Evolutionary conservation across 2,888 invertebrate species (phyloP).

Genomic region (Rhamphomyia laevipes): DNA sequence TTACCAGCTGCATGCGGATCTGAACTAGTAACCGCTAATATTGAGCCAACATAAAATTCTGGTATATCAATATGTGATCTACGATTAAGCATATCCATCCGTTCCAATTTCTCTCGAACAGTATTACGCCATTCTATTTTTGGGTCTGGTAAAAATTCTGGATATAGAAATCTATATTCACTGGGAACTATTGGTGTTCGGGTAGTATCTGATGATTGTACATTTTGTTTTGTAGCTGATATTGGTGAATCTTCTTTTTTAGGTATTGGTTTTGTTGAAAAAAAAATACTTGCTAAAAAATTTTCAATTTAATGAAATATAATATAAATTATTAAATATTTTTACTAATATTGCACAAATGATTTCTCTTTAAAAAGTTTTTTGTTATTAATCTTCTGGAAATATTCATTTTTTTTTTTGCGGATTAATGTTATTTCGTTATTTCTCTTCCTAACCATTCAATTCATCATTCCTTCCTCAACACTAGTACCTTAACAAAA

Average conservation of each 20-base stretch:
- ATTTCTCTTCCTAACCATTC: no score
- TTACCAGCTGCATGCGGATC: conserved; percentile 79
- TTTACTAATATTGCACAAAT: conserved; percentile 13
- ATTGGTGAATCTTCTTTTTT: conserved; percentile 14
- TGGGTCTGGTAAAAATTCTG: conserved; percentile 88
- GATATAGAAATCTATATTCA: conserved; percentile 61
- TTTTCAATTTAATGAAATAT: background rate
- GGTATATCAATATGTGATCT: conserved; percentile 69
- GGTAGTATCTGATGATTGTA: background rate
- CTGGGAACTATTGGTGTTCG: conserved; percentile 32
- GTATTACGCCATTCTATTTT: conserved; percentile 63
- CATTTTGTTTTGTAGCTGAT: background rate
- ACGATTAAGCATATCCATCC: conserved; percentile 84
- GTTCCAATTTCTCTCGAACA: conserved; percentile 76
- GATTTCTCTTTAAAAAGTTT: conserved; percentile 13
- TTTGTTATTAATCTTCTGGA: conserved; percentile 14
- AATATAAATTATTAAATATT: background rate
- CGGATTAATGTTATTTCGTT: no score
- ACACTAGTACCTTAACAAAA: no score
- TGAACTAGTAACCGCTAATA: conserved; percentile 76
- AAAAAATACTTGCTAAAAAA: conserved; percentile 17
- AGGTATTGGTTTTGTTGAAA: conserved; percentile 21
- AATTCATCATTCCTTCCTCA: no score
- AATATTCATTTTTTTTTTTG: conserved; percentile 19
- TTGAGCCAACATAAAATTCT: conserved; percentile 94